Base-by-base conservation (phyloP, 1,140 invertebrate species). In the Saxidomus purpurata region DNA sequence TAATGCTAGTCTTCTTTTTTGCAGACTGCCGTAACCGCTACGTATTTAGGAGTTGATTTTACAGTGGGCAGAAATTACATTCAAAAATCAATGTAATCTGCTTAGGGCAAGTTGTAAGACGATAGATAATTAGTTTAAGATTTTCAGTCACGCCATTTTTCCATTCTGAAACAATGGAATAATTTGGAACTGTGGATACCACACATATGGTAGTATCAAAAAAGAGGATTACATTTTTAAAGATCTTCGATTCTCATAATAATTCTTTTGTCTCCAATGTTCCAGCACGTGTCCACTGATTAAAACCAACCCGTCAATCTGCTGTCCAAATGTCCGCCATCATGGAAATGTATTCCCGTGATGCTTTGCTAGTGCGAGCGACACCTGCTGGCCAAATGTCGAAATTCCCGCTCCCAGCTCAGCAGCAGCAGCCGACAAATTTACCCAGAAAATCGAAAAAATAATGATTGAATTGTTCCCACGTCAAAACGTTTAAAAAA, bases 261-360 rank as follows among this genome's bases (percentile, higher is more conserved):
- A 49, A 85, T 85, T 85, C 83, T 74, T 84, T 85, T 85, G 83
- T 85, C 67, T 71, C 49, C 63, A 49, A 31, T 71, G 43, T 36
- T 85, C 40, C 25, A 49, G 83, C 83, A 85, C 83, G 83, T 85
- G 83, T 74, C 76, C 69, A 71, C 40, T 69, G 63, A 85, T 85
- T 85, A 74, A 85, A 69, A 52, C 28, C 63, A 69, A 43, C 25
- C 47, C 22, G 28, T n/a, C 69, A 85, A 74, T 85, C 83, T 85
- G 83, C 83, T 85, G 83, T 49, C 83, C 83, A 85, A 85, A 67
- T 85, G 83, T 85, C 83, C 83, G 83, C 83, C 83, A 85, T 85
- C 83, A 74, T 85, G 83, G 40, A 55, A 61, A 25, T 52, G 69
- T 85, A 85, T 85, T 85, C 83, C 83, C 83, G 83, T 49, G 83